Evolutionary conservation across 2,797 vertebrate species (phyloP).

Genomic region (Bradypus variegatus): DNA sequence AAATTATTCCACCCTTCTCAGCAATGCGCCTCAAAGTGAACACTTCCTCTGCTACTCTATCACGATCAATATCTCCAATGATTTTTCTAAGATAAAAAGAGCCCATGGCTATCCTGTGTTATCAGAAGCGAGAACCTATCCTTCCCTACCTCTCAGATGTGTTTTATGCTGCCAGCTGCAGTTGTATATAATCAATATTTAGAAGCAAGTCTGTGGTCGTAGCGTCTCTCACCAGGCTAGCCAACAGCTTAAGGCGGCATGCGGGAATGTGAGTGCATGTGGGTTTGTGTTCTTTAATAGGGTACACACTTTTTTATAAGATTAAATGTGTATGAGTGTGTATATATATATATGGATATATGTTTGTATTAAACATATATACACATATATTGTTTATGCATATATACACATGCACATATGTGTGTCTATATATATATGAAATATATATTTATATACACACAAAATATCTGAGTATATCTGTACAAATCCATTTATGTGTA

Average conservation of each 20-base stretch:
- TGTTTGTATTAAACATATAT: not conserved
- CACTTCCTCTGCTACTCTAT: not conserved
- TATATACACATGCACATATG: too few species aligned
- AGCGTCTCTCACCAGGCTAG: not conserved
- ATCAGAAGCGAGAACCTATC: not conserved
- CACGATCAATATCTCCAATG: not conserved
- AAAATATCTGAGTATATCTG: not conserved
- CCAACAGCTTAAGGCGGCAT: not conserved
- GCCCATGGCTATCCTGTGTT: not conserved
- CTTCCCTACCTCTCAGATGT: not conserved
- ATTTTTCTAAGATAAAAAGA: not conserved
- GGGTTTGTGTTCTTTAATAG: not conserved
- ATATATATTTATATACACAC: not conserved
- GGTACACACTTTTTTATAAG: not conserved
- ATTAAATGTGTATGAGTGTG: not conserved
- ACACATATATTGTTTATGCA: not conserved
- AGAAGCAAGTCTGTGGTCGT: not conserved
- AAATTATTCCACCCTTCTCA: not conserved
- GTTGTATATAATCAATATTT: not conserved
- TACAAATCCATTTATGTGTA: not conserved
- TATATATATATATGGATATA: not conserved
- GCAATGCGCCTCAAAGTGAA: not conserved
- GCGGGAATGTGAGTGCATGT: not conserved
- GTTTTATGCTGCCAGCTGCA: not conserved
- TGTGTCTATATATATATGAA: not conserved